Percentiles rank a stretch among this genome's conserved stretches.
phyloP scores from a whole-genome alignment of 2,797 vertebrate species.

The Oophaga sylvatica region DNA sequence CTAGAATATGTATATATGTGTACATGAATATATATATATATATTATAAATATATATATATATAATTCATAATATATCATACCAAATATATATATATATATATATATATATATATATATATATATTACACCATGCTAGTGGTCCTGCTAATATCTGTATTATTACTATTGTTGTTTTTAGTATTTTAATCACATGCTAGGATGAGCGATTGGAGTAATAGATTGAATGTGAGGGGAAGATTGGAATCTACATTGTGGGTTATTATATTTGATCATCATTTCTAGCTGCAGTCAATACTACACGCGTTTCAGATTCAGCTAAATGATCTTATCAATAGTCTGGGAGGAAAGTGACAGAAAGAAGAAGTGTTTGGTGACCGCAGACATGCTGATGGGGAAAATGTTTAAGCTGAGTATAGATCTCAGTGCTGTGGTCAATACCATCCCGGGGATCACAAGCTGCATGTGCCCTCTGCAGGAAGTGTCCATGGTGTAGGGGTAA shows the following conservation, averaged over 20 bases:
- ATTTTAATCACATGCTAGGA: neutral
- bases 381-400: constrained; percentile 67
- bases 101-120: neutral
- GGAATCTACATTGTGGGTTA: constrained; percentile 69
- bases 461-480: constrained; percentile 83
- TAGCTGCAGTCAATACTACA: constrained; percentile 77
- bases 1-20: too few relatives aligned
- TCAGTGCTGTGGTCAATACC: constrained; percentile 73
- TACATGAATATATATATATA: too few relatives aligned
- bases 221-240: constrained; percentile 37
- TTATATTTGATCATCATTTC: constrained; percentile 77
- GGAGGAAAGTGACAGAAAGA: constrained; percentile 79
- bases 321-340: constrained; percentile 80
- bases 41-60: neutral
- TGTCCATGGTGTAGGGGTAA: constrained; percentile 67
- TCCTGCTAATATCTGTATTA: neutral
- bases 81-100: neutral
- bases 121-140: neutral
- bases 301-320: constrained; percentile 77
- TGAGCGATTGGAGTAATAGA: neutral
- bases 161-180: neutral
- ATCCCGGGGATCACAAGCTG: constrained; percentile 70
- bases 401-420: constrained; percentile 73
- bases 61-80: neutral
- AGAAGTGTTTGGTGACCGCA: constrained; percentile 78